Base-by-base conservation (phyloP, 2,888 invertebrate species). In the Malthinus seriepunctatus region DNA sequence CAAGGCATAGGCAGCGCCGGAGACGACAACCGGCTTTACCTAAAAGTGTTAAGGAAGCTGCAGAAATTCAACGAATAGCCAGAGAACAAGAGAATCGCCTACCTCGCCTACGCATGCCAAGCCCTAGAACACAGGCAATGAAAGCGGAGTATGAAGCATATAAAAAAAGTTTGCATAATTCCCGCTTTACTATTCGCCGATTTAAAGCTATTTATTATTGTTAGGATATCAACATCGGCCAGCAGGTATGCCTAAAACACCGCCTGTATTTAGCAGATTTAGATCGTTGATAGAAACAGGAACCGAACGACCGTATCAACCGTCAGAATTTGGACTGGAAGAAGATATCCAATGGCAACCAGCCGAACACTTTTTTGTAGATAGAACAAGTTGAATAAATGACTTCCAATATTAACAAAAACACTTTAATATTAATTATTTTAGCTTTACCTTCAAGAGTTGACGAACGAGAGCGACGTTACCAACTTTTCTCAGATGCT, bases 231-330 rank as follows among this genome's bases (percentile, higher is more conserved):
- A 62, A 4, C 47, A 56, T 49, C 60, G 60, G 44, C 49, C 63
- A 46, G 55, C 45, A 15, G 68, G 65, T 39, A 63, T 63, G 35
- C 60, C 63, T n/a, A 47, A 39, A 32, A 71, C 70, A 2, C 71
- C 71, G 8, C 71, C 71, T 1, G 51, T 68, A 11, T 71, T 71
- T 47, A 69, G 70, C 32, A 67, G 39, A 57, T 51, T 61, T 39
- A 14, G 23, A 32, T 3, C 32, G 7, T 9, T 52, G n/a, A 48
- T 47, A 32, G 55, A 38, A 10, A n/a, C 23, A 12, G 52, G 39
- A 33, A 38, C 9, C 37, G 39, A 55, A 8, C 48, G 57, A 39
- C 44, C 45, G 35, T 65, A 68, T 44, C 33, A 32, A 6, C 62
- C 60, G 10, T 42, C 60, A 32, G 58, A 68, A 57, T 70, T 70